Base-by-base conservation (phyloP, 1,140 invertebrate species). In the Acyrthosiphon pisum region DNA sequence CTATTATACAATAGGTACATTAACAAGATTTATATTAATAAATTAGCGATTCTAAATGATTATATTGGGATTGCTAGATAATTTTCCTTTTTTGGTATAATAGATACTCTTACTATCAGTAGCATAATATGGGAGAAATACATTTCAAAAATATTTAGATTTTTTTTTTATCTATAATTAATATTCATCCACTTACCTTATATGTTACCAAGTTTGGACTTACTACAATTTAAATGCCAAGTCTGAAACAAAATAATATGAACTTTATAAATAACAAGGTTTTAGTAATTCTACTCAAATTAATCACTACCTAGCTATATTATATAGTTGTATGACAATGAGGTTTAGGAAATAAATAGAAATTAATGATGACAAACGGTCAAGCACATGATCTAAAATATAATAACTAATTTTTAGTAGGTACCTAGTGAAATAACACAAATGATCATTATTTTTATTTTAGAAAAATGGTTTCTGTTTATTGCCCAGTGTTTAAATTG, bases 211-310 rank as follows among this genome's bases (percentile, higher is more conserved):
- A 84, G 9, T 44, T 86, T 18, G 48, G 20, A 56, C 81, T 86
- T 93, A 93, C 46, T 50, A 37, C n/a, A 56, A 30, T 18, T 14
- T 53, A 53, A 23, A 50, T 56, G 20, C 48, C 48, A 37, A 93
- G 44, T 84, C 91, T 93, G 81, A 84, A 93, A 93, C 76, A 92
- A 83, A 92, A 92, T 83, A 50, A 37, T 56, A 11, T 56, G 26
- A 26, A 18, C 23, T 86, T 86, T 6, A 86, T 46, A 86, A 86
- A 86, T 46, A 30, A 86, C 37, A 30, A 86, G 46, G 0, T 44
- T 6, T 30, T 53, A 86, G 44, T 46, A 6, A n/a, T 44, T 11
- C 41, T 30, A 30, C 44, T 30, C 23, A 84, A 2, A 6, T 30
- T 41, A 8, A 41, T 83, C 41, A 6, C 20, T 3, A 50, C 2